These are phyloP conservation scores for Mastacembelus armatus DNA, from an alignment of 2,797 vertebrate genomes.

Conservation along the genomic window DNA sequence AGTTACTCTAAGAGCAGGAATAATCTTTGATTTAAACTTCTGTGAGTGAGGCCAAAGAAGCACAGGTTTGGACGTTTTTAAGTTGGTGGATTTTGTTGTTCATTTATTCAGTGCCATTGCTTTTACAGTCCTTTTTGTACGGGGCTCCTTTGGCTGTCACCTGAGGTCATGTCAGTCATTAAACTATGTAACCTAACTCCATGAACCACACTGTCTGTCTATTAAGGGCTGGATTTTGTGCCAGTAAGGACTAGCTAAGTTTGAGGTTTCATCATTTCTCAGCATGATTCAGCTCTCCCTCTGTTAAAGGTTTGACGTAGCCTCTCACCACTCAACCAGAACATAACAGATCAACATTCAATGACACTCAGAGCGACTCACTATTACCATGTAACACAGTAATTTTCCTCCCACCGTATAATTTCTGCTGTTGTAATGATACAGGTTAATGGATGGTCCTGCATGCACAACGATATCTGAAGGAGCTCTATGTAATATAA, in stretches of 20 bases:
- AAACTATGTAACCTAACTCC: no score
- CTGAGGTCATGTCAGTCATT: no score
- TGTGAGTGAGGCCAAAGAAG: no score
- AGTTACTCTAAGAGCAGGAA: no score
- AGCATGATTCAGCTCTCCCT: conserved; percentile 1
- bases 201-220: not conserved
- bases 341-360: not conserved
- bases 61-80: no score
- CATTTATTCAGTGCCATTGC: no score
- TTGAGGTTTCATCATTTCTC: not conserved
- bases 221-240: not conserved
- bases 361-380: not conserved
- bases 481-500: not conserved
- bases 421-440: conserved; percentile 34
- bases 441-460: not conserved
- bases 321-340: conserved; percentile 1
- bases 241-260: not conserved
- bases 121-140: no score
- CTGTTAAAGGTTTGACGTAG: not conserved
- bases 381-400: conserved; percentile 24
- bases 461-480: not conserved
- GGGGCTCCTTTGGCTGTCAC: no score
- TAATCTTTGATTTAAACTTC: no score
- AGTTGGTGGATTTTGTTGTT: no score
- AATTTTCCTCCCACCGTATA: conserved; percentile 31